Percentiles rank a stretch among this genome's conserved stretches.
Evolutionary conservation across 2,113 vertebrate species (phyloP).

Genomic region (Siphamia tubifer): DNA sequence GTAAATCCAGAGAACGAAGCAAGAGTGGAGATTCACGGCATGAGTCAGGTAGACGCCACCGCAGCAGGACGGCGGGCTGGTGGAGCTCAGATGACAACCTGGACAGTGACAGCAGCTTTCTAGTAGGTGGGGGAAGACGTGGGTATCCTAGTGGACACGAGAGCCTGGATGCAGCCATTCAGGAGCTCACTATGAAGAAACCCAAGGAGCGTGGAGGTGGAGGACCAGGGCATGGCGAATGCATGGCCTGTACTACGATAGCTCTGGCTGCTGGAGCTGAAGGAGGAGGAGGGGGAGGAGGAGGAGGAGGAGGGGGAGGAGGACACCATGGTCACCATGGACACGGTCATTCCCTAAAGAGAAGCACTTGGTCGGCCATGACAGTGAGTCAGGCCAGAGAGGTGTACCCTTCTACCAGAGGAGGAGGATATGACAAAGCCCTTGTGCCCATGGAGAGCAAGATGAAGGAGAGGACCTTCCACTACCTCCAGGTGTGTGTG

Average conservation of each 20-base stretch:
- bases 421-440: constrained; percentile 85
- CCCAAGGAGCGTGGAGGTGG: constrained; percentile 81
- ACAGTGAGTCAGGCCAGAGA: constrained; percentile 97
- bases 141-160: constrained; percentile 87
- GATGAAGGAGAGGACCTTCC: constrained; percentile 92
- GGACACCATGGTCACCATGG: constrained; percentile 70
- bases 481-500: constrained; percentile 95
- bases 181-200: constrained; percentile 95
- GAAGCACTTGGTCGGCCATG: constrained; percentile 98
- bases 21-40: constrained; percentile 92
- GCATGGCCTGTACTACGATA: constrained; percentile 93
- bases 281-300: constrained; percentile 79
- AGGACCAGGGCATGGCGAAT: constrained; percentile 87
- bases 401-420: constrained; percentile 86
- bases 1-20: constrained; percentile 90
- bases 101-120: constrained; percentile 97
- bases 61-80: constrained; percentile 92
- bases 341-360: constrained; percentile 93
- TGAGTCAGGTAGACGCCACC: constrained; percentile 84
- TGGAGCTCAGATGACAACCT: constrained; percentile 99
- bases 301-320: constrained; percentile 75
- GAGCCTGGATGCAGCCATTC: constrained; percentile 93
- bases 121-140: constrained; percentile 80
- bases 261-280: constrained; percentile 90
- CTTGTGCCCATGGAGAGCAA: constrained; percentile 91